A percentile compares a stretch with the other conserved stretches of the same genome.
Conservation (phyloP, 2,113 vertebrate genomes). For the Boulengeromyrus knoepffleri region DNA sequence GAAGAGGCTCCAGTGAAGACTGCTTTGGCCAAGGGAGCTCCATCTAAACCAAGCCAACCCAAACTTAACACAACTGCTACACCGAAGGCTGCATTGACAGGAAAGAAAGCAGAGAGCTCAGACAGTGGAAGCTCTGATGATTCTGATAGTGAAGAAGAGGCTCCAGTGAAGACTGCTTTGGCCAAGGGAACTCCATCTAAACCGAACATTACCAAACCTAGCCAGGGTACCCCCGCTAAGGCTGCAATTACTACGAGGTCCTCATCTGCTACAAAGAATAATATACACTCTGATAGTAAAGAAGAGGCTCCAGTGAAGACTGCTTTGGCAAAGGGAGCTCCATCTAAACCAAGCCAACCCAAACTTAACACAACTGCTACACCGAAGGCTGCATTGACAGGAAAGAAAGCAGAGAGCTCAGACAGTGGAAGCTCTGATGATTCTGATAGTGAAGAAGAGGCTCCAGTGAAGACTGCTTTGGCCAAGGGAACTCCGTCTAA, state of each 20-base stretch:
- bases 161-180: not conserved
- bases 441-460: not conserved
- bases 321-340: not conserved
- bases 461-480: not conserved
- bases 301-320: no score
- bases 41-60: not conserved
- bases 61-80: not conserved
- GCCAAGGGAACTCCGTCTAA: not conserved
- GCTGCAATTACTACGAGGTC: not conserved
- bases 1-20: not conserved
- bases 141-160: not conserved
- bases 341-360: not conserved
- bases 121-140: not conserved
- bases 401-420: not conserved
- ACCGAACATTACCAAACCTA: not conserved
- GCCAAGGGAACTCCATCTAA: not conserved
- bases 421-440: not conserved
- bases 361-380: not conserved
- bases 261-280: not conserved
- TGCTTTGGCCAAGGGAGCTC: not conserved
- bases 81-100: no score
- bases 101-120: not conserved
- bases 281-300: not conserved
- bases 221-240: not conserved
- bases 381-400: no score